These are phyloP conservation scores for Sapajus apella DNA, from an alignment of 2,113 vertebrate species.

Conservation along the genomic window DNA sequence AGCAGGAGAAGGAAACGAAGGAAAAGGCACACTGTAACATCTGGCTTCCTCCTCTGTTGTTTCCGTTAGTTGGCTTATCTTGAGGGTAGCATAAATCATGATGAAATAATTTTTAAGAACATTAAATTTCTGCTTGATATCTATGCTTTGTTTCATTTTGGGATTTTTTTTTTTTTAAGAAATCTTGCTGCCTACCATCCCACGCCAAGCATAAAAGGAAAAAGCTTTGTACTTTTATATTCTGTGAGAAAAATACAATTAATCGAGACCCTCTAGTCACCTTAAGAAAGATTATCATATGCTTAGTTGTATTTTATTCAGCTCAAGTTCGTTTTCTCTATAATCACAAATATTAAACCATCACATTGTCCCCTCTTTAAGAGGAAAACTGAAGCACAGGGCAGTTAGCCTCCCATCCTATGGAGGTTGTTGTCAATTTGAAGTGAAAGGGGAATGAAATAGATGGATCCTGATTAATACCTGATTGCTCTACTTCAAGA, in stretches of 20 bases:
- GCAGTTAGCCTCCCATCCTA: not conserved
- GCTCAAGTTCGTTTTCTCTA: not conserved
- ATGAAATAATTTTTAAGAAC: not conserved
- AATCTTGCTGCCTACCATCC: not conserved
- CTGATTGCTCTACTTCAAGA: not conserved
- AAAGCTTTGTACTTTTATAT: not conserved
- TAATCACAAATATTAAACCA: not conserved
- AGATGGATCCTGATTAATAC: not conserved
- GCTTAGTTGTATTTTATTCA: not conserved
- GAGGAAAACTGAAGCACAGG: not conserved
- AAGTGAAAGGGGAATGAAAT: not conserved
- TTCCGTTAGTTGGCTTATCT: not conserved
- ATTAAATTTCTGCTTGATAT: constrained; percentile 16
- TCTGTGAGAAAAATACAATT: not conserved
- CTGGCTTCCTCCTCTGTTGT: not conserved
- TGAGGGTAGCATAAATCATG: not conserved
- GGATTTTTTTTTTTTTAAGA: not conserved
- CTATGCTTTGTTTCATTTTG: not conserved
- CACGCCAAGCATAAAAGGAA: not conserved
- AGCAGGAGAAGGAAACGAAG: constrained; percentile 20
- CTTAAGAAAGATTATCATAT: not conserved
- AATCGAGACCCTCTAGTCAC: not conserved
- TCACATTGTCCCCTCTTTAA: not conserved
- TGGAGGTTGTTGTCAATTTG: not conserved
- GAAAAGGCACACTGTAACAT: not conserved